Conservation (phyloP, 2,888 invertebrate genomes). For the Opisthograptis luteolata region DNA sequence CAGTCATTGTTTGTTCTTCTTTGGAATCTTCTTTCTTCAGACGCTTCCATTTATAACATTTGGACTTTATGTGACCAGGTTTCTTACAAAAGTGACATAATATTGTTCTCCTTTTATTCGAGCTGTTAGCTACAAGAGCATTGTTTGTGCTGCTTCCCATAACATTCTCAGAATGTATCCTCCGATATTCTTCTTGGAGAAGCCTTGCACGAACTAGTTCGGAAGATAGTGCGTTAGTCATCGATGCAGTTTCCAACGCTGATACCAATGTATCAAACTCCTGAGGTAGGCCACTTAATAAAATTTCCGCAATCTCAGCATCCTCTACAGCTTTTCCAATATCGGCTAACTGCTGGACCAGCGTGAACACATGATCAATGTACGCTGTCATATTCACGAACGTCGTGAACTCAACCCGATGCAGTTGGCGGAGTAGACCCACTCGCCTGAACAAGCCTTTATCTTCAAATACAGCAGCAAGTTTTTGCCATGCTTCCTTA, state of each 20-base stretch:
- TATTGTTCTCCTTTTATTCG: no score
- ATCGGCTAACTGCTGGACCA: not conserved
- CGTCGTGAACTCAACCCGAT: not conserved
- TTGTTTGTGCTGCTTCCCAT: no score
- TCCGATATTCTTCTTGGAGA: no score
- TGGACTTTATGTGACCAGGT: no score
- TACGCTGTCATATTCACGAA: not conserved
- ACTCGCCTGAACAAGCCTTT: not conserved
- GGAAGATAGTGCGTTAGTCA: no score
- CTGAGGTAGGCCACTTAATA: not conserved
- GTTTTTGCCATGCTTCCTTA: not conserved
- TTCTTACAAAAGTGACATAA: no score
- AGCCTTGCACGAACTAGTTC: no score
- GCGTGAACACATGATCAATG: not conserved
- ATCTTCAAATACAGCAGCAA: not conserved
- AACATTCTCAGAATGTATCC: no score
- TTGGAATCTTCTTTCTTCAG: no score
- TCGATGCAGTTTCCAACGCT: not conserved
- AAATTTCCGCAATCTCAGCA: not conserved
- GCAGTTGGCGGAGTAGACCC: not conserved
- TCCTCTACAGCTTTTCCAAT: not conserved
- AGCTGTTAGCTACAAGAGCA: no score
- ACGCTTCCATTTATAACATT: no score
- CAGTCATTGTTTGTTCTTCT: no score
- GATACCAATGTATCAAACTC: not conserved